A percentile compares a stretch with the other conserved stretches of the same genome.
Conservation (phyloP, 2,888 invertebrate species). For the Rhingia campestris region DNA sequence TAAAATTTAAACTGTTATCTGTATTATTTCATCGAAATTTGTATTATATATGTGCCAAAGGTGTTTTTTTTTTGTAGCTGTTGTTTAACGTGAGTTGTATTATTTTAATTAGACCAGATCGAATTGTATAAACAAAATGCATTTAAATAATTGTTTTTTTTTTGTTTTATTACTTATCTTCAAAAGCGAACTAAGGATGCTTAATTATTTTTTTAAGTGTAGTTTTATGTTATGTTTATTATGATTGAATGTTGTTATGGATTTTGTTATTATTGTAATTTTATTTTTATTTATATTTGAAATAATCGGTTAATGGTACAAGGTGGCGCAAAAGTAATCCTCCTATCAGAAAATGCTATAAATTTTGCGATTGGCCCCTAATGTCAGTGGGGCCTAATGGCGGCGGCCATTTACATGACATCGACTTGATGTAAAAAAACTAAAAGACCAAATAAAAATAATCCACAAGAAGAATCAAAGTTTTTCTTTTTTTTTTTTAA, state of each 20-base stretch:
- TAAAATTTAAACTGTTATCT: slow-evolving; percentile 62
- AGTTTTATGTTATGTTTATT: slow-evolving; percentile 10
- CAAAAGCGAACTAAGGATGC: slow-evolving; percentile 74
- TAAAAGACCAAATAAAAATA: too few species aligned
- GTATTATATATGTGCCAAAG: slow-evolving; percentile 54
- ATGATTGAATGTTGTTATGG: slow-evolving; percentile 6
- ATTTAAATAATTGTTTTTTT: slow-evolving; percentile 66
- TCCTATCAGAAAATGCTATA: too few species aligned
- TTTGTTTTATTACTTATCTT: slow-evolving; percentile 47
- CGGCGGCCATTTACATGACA: too few species aligned
- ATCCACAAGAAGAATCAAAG: too few species aligned
- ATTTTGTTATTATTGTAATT: slow-evolving; percentile 15
- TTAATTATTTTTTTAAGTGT: slow-evolving; percentile 59
- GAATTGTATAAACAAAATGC: slow-evolving; percentile 65
- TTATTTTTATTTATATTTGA: slow-evolving; percentile 3
- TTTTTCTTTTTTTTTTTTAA: too few species aligned
- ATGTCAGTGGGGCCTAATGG: too few species aligned
- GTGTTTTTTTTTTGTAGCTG: slow-evolving; percentile 37
- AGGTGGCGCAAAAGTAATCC: too few species aligned
- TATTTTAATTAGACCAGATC: slow-evolving; percentile 39
- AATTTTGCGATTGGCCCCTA: too few species aligned
- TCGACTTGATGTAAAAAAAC: too few species aligned
- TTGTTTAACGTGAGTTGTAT: slow-evolving; percentile 28
- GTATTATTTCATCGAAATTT: slow-evolving; percentile 42
- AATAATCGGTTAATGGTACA: too few species aligned